These are phyloP conservation scores for Nomada flava DNA, from an alignment of 2,888 invertebrate species.

Conservation along the genomic window DNA sequence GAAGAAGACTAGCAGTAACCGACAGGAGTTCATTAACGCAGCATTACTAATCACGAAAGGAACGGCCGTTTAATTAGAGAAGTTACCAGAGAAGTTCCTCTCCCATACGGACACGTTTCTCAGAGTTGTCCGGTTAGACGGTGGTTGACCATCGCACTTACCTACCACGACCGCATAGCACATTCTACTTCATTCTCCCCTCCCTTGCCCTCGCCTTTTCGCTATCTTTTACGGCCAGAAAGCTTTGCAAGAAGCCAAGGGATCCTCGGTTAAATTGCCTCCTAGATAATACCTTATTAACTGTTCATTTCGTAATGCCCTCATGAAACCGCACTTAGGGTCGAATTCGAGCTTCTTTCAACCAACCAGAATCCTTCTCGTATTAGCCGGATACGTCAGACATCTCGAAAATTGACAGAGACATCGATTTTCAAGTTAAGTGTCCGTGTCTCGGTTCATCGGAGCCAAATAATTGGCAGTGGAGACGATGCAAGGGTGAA, in stretches of 20 bases:
- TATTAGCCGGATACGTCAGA: background rate
- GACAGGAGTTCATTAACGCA: slow-evolving; percentile 59
- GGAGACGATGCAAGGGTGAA: background rate
- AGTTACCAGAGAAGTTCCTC: slow-evolving; percentile 63
- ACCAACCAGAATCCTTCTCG: too few relatives aligned
- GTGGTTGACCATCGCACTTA: slow-evolving; percentile 72
- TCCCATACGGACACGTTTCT: slow-evolving; percentile 56
- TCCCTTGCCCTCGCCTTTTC: slow-evolving; percentile 33
- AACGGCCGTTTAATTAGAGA: slow-evolving; percentile 68
- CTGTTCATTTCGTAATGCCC: background rate
- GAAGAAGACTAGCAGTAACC: slow-evolving; percentile 36
- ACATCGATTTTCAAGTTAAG: slow-evolving; percentile 55
- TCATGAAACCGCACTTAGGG: background rate
- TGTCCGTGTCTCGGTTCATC: slow-evolving; percentile 51
- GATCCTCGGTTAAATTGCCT: background rate
- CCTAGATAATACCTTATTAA: slow-evolving; percentile 14
- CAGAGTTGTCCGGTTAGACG: slow-evolving; percentile 58
- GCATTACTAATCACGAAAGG: slow-evolving; percentile 61
- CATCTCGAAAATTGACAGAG: background rate
- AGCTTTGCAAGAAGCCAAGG: background rate
- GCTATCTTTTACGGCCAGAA: slow-evolving; percentile 2
- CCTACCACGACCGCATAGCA: slow-evolving; percentile 66
- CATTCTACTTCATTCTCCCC: slow-evolving; percentile 55
- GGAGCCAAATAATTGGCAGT: slow-evolving; percentile 65
- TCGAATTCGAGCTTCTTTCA: background rate